Evolutionary conservation across 2,113 vertebrate genomes (phyloP).

Genomic region (Ranitomeya imitator): DNA sequence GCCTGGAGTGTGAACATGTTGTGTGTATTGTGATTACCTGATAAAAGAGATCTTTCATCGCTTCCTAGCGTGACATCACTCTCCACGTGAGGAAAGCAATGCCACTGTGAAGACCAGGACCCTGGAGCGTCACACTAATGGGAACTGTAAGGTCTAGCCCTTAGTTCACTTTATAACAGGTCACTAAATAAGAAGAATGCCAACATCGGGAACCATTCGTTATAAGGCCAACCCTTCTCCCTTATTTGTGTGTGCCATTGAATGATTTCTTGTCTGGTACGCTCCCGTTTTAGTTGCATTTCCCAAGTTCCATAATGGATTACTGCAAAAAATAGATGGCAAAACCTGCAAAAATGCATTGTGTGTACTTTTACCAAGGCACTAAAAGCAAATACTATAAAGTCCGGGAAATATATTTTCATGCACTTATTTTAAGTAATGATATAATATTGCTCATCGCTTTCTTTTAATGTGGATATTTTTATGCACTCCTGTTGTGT

Average conservation of each 20-base stretch:
- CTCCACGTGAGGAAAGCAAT: too few species aligned
- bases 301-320: background rate
- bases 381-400: background rate
- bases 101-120: too few species aligned
- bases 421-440: background rate
- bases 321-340: background rate
- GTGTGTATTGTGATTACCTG: too few species aligned
- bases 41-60: too few species aligned
- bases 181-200: too few species aligned
- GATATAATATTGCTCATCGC: background rate
- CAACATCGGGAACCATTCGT: too few species aligned
- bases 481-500: background rate
- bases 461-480: slow-evolving; percentile 4
- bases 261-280: background rate
- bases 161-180: too few species aligned
- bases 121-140: too few species aligned
- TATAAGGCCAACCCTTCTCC: too few species aligned
- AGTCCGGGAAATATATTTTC: background rate
- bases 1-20: too few species aligned
- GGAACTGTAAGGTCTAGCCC: too few species aligned
- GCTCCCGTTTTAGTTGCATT: background rate
- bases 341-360: background rate
- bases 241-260: background rate
- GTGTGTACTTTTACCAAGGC: background rate
- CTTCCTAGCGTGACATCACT: too few species aligned